Evolutionary conservation across 2,113 vertebrate genomes (phyloP).

Genomic region (Gambusia holbrooki): DNA sequence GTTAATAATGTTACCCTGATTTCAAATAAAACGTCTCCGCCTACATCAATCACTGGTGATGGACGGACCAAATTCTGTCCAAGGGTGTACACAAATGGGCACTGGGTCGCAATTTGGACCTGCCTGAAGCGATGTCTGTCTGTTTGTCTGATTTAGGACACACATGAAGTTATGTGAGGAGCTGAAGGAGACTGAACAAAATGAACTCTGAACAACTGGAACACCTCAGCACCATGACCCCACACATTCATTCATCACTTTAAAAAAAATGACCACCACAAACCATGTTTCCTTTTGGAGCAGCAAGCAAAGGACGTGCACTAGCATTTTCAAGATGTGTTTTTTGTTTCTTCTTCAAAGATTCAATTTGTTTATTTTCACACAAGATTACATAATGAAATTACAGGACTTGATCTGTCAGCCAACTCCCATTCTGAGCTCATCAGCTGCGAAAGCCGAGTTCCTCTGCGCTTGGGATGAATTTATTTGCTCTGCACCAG

Average conservation of each 20-base stretch:
- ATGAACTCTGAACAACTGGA: background rate
- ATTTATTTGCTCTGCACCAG: background rate
- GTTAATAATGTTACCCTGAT: too few species aligned
- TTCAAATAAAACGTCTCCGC: too few species aligned
- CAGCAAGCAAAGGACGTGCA: background rate
- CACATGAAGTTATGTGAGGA: background rate
- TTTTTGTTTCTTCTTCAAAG: background rate
- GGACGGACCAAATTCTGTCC: too few species aligned
- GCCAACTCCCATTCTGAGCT: background rate
- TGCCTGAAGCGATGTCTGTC: too few species aligned
- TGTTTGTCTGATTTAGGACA: background rate
- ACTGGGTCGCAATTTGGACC: too few species aligned
- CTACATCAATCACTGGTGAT: too few species aligned
- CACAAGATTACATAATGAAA: background rate
- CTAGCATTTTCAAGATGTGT: background rate
- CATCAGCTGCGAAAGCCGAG: background rate
- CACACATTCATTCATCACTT: background rate
- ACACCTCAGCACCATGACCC: background rate
- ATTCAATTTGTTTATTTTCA: slow-evolving; percentile 3
- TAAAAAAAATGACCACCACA: background rate
- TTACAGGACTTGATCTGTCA: background rate
- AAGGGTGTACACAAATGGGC: too few species aligned
- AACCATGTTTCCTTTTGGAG: background rate
- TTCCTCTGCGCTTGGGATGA: background rate
- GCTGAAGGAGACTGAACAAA: background rate